Evolutionary conservation across 1,140 invertebrate genomes (phyloP).

Genomic region (Leptestheria dahalacensis): DNA sequence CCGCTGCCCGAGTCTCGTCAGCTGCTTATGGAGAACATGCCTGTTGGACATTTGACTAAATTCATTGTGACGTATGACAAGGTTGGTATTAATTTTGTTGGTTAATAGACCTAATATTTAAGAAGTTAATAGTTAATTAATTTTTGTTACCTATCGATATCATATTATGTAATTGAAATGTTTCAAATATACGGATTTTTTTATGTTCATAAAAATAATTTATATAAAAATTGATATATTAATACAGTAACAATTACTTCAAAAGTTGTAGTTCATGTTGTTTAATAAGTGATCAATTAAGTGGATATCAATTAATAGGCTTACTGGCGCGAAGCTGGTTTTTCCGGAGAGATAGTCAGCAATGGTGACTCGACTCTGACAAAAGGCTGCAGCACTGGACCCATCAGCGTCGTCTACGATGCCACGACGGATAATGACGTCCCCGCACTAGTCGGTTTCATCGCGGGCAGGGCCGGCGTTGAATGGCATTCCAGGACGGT

Average conservation of each 20-base stretch:
- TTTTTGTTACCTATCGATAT: no score
- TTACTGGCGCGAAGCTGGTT: slow-evolving; percentile 30
- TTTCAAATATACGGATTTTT: no score
- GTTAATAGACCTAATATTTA: neutral
- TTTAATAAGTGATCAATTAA: neutral
- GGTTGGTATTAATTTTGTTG: no score
- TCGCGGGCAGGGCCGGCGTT: slow-evolving; percentile 27
- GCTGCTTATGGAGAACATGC: slow-evolving; percentile 27
- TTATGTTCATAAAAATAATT: no score
- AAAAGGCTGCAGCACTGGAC: slow-evolving; percentile 23
- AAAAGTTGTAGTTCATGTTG: neutral
- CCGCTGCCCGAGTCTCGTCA: slow-evolving; percentile 23
- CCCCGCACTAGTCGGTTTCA: slow-evolving; percentile 31
- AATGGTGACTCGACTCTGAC: slow-evolving; percentile 24
- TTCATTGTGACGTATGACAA: slow-evolving; percentile 29
- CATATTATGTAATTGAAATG: no score
- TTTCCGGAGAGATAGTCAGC: slow-evolving; percentile 31
- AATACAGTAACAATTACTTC: neutral
- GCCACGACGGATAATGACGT: slow-evolving; percentile 26
- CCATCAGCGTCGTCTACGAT: slow-evolving; percentile 31
- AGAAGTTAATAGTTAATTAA: neutral
- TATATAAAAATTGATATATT: no score
- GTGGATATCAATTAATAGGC: slow-evolving; percentile 22
- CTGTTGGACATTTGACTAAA: slow-evolving; percentile 28
- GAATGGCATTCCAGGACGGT: slow-evolving; percentile 23